Evolutionary conservation across 2,113 vertebrate species (phyloP).

Genomic region (Tragulus kanchil): DNA sequence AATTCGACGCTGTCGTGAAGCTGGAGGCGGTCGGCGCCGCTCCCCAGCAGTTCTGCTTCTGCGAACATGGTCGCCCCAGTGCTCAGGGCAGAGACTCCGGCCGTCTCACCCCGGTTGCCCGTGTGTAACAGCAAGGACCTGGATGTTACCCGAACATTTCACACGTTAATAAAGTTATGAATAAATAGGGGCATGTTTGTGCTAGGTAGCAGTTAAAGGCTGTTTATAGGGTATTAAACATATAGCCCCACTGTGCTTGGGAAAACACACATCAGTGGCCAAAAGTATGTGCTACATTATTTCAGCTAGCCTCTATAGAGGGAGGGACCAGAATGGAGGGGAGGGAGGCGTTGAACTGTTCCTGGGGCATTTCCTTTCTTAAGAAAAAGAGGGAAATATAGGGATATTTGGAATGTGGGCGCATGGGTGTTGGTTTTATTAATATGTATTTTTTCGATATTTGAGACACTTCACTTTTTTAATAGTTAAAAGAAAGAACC

Average conservation of each 20-base stretch:
- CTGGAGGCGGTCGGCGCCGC: neutral
- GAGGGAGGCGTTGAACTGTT: neutral
- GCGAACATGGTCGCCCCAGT: fast-evolving
- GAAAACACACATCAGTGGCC: neutral
- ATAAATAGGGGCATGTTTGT: neutral
- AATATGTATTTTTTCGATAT: neutral
- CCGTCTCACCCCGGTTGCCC: neutral
- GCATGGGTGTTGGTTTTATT: neutral
- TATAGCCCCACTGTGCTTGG: neutral
- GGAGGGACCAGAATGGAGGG: no score
- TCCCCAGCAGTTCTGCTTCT: neutral
- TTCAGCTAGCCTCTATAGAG: neutral
- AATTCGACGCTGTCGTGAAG: neutral
- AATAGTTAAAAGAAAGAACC: neutral
- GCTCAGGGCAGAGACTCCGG: neutral
- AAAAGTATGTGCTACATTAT: neutral
- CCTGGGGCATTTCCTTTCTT: neutral
- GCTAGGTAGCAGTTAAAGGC: neutral
- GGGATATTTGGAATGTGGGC: neutral
- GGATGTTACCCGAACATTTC: neutral
- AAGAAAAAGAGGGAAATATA: neutral
- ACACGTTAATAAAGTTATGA: neutral
- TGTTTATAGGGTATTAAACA: neutral
- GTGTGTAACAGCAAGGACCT: neutral
- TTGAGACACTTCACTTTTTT: constrained; percentile 6